Percentiles rank a stretch among this genome's conserved stretches.
Conservation (phyloP, 2,113 vertebrate genomes). For the Entosphenus tridentatus region DNA sequence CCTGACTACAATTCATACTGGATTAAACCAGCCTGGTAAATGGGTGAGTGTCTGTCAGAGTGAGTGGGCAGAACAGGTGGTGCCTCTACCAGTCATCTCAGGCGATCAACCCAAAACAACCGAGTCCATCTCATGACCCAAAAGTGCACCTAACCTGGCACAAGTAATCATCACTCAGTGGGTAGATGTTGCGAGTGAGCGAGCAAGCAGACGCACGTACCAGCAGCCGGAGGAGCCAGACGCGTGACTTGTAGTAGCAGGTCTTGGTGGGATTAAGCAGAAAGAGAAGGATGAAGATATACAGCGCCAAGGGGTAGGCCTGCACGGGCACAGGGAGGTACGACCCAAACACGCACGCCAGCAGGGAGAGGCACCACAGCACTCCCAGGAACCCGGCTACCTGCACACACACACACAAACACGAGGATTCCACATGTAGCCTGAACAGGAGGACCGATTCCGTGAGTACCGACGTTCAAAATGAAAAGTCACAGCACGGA, state of each 20-base stretch:
- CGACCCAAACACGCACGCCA: constrained; percentile 66
- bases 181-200: background rate
- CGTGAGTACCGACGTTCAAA: too few relatives aligned
- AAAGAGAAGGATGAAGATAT: constrained; percentile 84
- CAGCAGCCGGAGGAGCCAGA: constrained; percentile 92
- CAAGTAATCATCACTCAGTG: too few relatives aligned
- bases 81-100: too few relatives aligned
- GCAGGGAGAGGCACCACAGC: constrained; percentile 83
- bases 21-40: too few relatives aligned
- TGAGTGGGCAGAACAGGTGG: too few relatives aligned
- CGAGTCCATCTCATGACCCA: too few relatives aligned
- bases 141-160: too few relatives aligned
- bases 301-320: constrained; percentile 72
- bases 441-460: too few relatives aligned
- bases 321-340: constrained; percentile 53
- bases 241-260: constrained; percentile 93
- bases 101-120: too few relatives aligned
- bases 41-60: too few relatives aligned
- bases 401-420: constrained; percentile 21
- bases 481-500: too few relatives aligned
- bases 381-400: constrained; percentile 87
- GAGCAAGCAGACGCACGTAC: constrained; percentile 29
- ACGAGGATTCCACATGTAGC: background rate
- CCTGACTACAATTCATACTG: too few relatives aligned
- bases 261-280: constrained; percentile 94